These are phyloP conservation scores for Byasa hedistus DNA, from an alignment of 2,888 invertebrate species.

Conservation along the genomic window DNA sequence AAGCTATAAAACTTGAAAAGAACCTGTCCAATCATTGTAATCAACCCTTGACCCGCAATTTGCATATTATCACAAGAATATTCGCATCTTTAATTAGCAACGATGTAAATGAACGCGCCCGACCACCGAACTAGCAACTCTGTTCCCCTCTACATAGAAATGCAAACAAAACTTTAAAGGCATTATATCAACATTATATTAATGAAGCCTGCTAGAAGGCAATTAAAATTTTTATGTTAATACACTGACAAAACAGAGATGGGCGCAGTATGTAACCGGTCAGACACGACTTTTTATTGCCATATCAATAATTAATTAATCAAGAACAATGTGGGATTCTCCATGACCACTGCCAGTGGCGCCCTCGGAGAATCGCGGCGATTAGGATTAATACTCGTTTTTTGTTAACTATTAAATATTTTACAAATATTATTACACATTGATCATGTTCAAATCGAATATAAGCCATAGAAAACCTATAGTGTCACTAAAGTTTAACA, in stretches of 20 bases:
- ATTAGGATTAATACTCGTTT: conserved; percentile 6
- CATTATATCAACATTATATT: conserved; percentile 51
- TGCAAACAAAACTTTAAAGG: conserved; percentile 44
- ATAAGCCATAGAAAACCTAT: no score
- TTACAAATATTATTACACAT: no score
- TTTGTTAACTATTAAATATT: background rate
- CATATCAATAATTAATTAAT: conserved; percentile 61
- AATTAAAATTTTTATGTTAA: conserved; percentile 76
- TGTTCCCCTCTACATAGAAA: conserved; percentile 34
- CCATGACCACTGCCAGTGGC: conserved; percentile 39
- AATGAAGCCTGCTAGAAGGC: conserved; percentile 51
- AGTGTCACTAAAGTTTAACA: no score
- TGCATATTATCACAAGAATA: conserved; percentile 20
- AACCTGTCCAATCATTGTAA: conserved; percentile 8
- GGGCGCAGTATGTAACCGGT: conserved; percentile 55
- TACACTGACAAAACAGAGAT: conserved; percentile 44
- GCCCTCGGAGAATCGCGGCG: conserved; percentile 35
- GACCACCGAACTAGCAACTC: conserved; percentile 36
- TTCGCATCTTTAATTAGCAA: conserved; percentile 40
- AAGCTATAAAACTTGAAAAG: background rate
- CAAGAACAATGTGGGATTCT: conserved; percentile 59
- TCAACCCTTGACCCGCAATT: conserved; percentile 26
- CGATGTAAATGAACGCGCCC: conserved; percentile 41
- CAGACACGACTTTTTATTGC: conserved; percentile 48
- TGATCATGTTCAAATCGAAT: no score